Evolutionary conservation across 2,888 invertebrate genomes (phyloP).

Genomic region (Macrophya annulata): DNA sequence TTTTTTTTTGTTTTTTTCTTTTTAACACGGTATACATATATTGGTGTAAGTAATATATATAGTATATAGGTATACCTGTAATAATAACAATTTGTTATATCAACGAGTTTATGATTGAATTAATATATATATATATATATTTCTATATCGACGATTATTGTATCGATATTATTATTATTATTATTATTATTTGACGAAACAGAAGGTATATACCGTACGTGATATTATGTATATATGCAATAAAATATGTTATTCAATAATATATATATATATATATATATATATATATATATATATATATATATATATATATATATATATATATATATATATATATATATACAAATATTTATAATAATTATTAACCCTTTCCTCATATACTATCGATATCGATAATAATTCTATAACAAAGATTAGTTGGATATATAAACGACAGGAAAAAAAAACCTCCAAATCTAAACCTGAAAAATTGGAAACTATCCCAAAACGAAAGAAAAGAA

Average conservation of each 20-base stretch:
- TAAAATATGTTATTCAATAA: conserved; percentile 64
- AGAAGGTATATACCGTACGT: conserved; percentile 33
- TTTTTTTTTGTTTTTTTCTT: background rate
- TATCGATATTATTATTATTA: conserved; percentile 51
- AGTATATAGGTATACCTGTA: background rate
- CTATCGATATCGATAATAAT: too few species aligned
- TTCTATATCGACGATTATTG: conserved; percentile 55
- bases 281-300: too few species aligned
- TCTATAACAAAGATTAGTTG: too few species aligned
- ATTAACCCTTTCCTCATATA: too few species aligned
- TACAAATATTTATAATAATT: too few species aligned
- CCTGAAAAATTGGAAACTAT: too few species aligned
- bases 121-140: conserved; percentile 60
- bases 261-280: too few species aligned
- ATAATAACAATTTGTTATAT: conserved; percentile 52
- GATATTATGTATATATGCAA: conserved; percentile 66
- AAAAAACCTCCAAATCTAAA: too few species aligned
- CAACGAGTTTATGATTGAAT: conserved; percentile 52
- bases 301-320: too few species aligned
- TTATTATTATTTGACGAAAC: conserved; percentile 25
- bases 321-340: too few species aligned
- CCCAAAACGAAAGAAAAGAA: too few species aligned
- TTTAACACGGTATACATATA: background rate
- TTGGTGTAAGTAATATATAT: background rate
- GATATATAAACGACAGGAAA: too few species aligned